Percentiles rank a stretch among this genome's conserved stretches.
Conservation (phyloP, 2,113 vertebrate species). For the Cyphomyrus plagiostoma region DNA sequence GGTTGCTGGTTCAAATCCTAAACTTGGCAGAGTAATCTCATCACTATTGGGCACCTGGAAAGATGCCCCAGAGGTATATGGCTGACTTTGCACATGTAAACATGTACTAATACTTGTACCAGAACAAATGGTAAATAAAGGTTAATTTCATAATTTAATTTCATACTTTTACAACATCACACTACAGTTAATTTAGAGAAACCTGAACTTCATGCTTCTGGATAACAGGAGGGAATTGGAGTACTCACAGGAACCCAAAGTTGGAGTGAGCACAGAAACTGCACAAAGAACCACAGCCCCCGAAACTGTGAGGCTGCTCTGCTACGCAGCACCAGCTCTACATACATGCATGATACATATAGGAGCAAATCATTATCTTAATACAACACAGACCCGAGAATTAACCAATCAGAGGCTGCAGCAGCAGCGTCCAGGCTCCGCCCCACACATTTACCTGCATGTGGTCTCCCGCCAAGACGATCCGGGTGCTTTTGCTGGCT, state of each 20-base stretch:
- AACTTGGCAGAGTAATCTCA: background rate
- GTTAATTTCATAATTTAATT: background rate
- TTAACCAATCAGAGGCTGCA: background rate
- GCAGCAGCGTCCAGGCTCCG: background rate
- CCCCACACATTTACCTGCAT: constrained; percentile 78
- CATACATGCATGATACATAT: background rate
- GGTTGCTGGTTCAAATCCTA: background rate
- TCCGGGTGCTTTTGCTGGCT: constrained; percentile 81
- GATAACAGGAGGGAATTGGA: background rate
- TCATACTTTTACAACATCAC: background rate
- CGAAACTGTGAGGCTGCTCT: background rate
- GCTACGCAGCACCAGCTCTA: background rate
- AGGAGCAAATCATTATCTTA: background rate
- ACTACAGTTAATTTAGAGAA: background rate
- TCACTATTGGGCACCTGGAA: background rate
- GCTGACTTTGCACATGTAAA: background rate
- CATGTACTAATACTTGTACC: background rate
- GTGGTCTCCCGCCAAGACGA: constrained; percentile 96
- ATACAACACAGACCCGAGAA: background rate
- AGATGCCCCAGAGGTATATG: background rate
- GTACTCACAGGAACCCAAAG: background rate
- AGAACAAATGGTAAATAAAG: background rate
- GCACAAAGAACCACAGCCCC: background rate
- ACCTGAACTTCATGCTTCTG: background rate
- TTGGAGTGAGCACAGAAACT: background rate